Base-by-base conservation (phyloP, 2,888 invertebrate species). In the Noctua janthe region DNA sequence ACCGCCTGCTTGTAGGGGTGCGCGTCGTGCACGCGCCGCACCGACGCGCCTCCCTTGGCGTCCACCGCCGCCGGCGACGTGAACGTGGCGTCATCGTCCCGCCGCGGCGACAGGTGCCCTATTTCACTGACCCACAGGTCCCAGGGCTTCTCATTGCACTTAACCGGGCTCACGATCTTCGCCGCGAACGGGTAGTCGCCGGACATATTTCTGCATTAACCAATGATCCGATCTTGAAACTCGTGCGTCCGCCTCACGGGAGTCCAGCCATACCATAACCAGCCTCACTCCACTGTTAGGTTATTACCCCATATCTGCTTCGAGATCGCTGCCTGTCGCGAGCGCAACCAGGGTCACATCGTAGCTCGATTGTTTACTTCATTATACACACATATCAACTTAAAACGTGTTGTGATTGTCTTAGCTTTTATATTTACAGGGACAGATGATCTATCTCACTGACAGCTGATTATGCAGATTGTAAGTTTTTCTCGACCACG, bases 401-500 rank as follows among this genome's bases (percentile, higher is more conserved):
- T 91, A 91, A 94, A 95, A 95, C 93, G 94, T 95, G 95, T 96
- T 96, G 94, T 96, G 96, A 95, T 96, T 94, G 95, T 95, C 95
- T 97, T 94, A 95, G 94, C 95, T 96, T 96, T 96, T 95, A 96
- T 97, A 97, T 97, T 97, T 97, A 97, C 97, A 96, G 95, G 94
- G 96, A 97, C 97, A 97, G 97, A 97, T 97, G 97, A 97, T 97
- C 96, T 96, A 94, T 95, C 95, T 97, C 96, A 96, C 95, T 97
- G 97, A 97, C 97, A 97, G 97, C 97, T 97, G 97, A 97, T 97
- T 97, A 97, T 97, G 97, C 96, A 96, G 97, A 97, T 96, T 96
- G 96, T 95, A 95, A 95, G 97, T 96, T 97, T 97, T 97, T 96
- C 96, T 95, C 92, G 93, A 94, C 93, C 95, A 95, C 95, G 95